Evolutionary conservation across 1,140 invertebrate genomes (phyloP), one percentile per base, ranked within the genome.

Genomic region (Octopus bimaculoides): DNA sequence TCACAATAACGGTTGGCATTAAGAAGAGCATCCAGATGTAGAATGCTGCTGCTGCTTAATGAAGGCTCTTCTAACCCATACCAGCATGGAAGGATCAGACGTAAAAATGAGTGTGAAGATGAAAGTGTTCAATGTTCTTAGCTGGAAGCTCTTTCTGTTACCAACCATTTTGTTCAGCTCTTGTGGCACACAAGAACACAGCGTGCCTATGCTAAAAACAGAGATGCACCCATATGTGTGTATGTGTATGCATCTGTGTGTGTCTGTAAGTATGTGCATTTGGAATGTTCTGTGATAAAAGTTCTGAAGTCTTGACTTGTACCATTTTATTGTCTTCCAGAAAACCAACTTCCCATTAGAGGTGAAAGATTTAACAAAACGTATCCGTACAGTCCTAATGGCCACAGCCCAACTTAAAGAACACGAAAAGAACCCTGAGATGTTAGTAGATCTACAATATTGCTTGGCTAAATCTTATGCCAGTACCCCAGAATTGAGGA

Each of bases 401-500:
- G 97, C 97, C 4, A 97, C 97, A 0, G 94, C 95, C 4, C 95
- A 97, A 86, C 95, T 99, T 93, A 93, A 95, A 78, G 96, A 96
- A 85, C 93, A 96, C 88, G 92, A 95, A 84, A 93, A 94, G 82
- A 96, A 98, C 90, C 95, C 96, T 12, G 96, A 98, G 88, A 94
- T 96, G 90, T 87, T 98, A 79, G 93, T 97, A 0, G 97, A 98
- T 90, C 91, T 98, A 61, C 96, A 98, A 89, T 94, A 98, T 87
- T 96, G 95, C 84, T 90, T 99, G 77, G 97, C 97, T 1, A 96
- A 97, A 88, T 97, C 95, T 0, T 99, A 98, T 89, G 95, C 96
- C 74, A 96, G 95, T 78, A 98, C 96, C 0, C 96, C 97, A 5
- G 95, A 97, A 87, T 90, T 98, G 71, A 91, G 97, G 4, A 95